A percentile compares a stretch with the other conserved stretches of the same genome.
Conservation (phyloP, 2,113 vertebrate genomes). For the Macroglossus sobrinus region DNA sequence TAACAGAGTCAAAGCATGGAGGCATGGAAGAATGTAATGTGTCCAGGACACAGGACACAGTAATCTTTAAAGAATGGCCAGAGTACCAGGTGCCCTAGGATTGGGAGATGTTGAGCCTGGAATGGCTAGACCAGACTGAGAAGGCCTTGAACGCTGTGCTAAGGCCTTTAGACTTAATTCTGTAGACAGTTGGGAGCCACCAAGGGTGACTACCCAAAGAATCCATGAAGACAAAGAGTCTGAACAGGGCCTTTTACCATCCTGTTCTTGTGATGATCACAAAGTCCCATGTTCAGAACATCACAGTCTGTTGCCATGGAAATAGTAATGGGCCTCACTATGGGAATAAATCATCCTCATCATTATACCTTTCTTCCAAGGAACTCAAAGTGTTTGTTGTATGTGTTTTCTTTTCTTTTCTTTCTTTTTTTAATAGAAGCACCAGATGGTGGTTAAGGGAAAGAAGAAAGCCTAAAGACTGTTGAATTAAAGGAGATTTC, state of each 20-base stretch:
- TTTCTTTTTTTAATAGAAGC: slow-evolving; percentile 67
- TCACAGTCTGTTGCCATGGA: slow-evolving; percentile 79
- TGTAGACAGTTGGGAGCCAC: slow-evolving; percentile 53
- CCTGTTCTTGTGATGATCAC: slow-evolving; percentile 74
- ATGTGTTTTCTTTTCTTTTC: slow-evolving; percentile 61
- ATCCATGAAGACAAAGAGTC: slow-evolving; percentile 71
- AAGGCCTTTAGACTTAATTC: slow-evolving; percentile 43
- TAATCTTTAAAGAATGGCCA: background rate
- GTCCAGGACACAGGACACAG: background rate
- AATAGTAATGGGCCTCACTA: slow-evolving; percentile 77
- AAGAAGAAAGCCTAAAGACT: slow-evolving; percentile 74
- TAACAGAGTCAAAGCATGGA: background rate
- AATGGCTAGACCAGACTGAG: background rate
- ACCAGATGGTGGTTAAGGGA: slow-evolving; percentile 77
- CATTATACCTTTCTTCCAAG: slow-evolving; percentile 76
- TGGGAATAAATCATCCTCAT: slow-evolving; percentile 79
- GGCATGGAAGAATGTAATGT: background rate
- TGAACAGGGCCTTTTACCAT: slow-evolving; percentile 70
- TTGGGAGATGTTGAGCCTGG: background rate
- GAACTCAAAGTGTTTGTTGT: slow-evolving; percentile 76
- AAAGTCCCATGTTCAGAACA: slow-evolving; percentile 77
- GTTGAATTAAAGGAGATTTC: slow-evolving; percentile 77
- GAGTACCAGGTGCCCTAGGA: background rate
- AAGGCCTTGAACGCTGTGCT: slow-evolving; percentile 47
- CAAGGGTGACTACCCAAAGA: slow-evolving; percentile 60